Conservation (phyloP, 2,797 vertebrate species). For the Smutsia gigantea region DNA sequence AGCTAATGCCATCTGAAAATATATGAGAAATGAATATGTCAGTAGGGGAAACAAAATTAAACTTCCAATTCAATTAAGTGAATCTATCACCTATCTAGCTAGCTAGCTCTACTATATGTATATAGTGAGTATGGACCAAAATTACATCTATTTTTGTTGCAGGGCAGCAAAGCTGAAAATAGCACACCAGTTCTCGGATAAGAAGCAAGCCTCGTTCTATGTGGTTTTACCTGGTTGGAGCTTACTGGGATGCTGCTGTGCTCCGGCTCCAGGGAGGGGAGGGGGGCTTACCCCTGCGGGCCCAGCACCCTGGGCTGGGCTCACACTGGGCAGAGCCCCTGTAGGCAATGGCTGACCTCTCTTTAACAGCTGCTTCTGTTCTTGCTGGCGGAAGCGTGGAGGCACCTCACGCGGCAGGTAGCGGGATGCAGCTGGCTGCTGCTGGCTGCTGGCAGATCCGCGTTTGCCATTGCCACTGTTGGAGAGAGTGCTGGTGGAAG, state of each 20-base stretch:
- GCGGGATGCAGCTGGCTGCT: conserved; percentile 92
- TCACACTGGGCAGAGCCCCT: conserved; percentile 88
- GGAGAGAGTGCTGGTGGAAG: conserved; percentile 90
- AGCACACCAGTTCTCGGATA: not conserved
- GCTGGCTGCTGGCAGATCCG: conserved; percentile 90
- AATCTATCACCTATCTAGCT: not conserved
- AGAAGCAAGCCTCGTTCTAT: not conserved
- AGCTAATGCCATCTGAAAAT: not conserved
- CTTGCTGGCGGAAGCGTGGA: conserved; percentile 97
- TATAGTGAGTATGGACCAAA: not conserved
- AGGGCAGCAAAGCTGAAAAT: not conserved
- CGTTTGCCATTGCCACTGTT: conserved; percentile 91
- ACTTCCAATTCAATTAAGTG: not conserved
- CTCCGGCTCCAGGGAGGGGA: conserved; percentile 83
- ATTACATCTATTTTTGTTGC: too few species aligned
- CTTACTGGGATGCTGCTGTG: conserved; percentile 88
- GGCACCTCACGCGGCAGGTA: conserved; percentile 97
- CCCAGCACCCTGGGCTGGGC: conserved; percentile 84
- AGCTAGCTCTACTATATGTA: not conserved
- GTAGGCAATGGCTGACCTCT: conserved; percentile 95
- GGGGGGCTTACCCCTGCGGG: conserved; percentile 85
- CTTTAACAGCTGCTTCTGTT: conserved; percentile 98
- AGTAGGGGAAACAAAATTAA: not conserved
- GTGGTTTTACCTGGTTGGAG: conserved; percentile 87
- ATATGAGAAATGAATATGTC: not conserved